Percentiles rank a stretch among this genome's conserved stretches.
Evolutionary conservation across 2,888 invertebrate species (phyloP).

Genomic region (Smittia sp.): DNA sequence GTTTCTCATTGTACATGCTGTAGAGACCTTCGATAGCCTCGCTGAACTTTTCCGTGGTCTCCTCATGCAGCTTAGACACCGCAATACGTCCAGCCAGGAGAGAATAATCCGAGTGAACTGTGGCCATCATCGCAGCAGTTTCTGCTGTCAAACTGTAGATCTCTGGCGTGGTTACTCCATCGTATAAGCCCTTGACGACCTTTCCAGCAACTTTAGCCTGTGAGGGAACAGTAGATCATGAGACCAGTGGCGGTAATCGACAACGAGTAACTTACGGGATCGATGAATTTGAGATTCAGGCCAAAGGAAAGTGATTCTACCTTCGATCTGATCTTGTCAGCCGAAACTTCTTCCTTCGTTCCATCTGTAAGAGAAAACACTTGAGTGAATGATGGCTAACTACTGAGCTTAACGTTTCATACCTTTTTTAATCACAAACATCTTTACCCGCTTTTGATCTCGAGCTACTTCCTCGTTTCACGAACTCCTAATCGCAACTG

Average conservation of each 20-base stretch:
- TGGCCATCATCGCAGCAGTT: not conserved
- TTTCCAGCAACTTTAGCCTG: too few species aligned
- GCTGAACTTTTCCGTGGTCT: conserved; percentile 47
- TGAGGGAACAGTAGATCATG: too few species aligned
- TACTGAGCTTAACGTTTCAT: conserved; percentile 43
- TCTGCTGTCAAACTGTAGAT: not conserved
- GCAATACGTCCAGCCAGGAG: not conserved
- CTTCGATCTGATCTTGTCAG: not conserved
- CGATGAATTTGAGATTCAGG: not conserved
- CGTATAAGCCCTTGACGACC: too few species aligned
- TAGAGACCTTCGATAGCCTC: conserved; percentile 89
- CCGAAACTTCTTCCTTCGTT: not conserved
- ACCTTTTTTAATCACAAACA: conserved; percentile 57
- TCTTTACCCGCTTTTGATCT: conserved; percentile 48
- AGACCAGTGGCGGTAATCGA: conserved; percentile 13
- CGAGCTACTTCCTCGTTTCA: not conserved
- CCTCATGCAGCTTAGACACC: not conserved
- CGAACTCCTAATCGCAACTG: too few species aligned
- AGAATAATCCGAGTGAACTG: not conserved
- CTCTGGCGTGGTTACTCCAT: too few species aligned
- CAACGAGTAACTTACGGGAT: not conserved
- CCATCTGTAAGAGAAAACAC: conserved; percentile 8
- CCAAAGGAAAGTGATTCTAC: not conserved
- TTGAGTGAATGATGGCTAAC: conserved; percentile 19
- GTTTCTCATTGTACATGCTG: conserved; percentile 69